Base-by-base conservation (phyloP, 2,888 invertebrate genomes). In the Lingula anatina region DNA sequence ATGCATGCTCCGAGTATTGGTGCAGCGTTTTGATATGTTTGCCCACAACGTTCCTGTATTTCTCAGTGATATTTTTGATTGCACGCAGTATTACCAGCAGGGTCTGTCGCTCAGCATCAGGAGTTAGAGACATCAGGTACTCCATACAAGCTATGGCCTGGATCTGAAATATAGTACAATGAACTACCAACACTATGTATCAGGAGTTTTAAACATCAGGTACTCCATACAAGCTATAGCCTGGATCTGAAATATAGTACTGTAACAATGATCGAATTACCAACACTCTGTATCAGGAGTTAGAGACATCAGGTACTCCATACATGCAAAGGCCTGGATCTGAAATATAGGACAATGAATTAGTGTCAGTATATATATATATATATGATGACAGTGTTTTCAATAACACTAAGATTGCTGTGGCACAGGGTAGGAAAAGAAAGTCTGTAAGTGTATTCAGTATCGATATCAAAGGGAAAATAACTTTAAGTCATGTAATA, bases 101-200 rank as follows among this genome's bases (percentile, higher is more conserved):
- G 52, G 85, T 84, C 35, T 83, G 83, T 60, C 86, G 81, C 73
- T 88, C 89, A 5, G 85, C 85, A 57, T 82, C 81, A 48, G 84
- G 82, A 60, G 90, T 79, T 62, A 86, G 84, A 69, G 86, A 86
- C 60, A 90, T 81, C 50, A 91, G 85, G 77, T 89, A 90, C 78
- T 87, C 86, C 57, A 91, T 76, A 5, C 89, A 88, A 65, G 87
- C 87, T 70, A 87, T 86, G 0, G 89, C 91, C 51, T 85, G 84
- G 56, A 87, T 87, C 88, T 89, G 65, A 38, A 73, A 61, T 41
- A 55, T n/a, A n/a, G n/a, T 3, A 44, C 25, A 27, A 18, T 27
- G 46, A 26, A 28, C 21, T 42, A 21, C 2, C 2, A 39, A 25
- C 28, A 20, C 12, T 20, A 48, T 48, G 26, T 15, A 24, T 38